Evolutionary conservation across 2,888 invertebrate genomes (phyloP), one percentile per base, ranked within the genome.

Genomic region (Aquatica leii): DNA sequence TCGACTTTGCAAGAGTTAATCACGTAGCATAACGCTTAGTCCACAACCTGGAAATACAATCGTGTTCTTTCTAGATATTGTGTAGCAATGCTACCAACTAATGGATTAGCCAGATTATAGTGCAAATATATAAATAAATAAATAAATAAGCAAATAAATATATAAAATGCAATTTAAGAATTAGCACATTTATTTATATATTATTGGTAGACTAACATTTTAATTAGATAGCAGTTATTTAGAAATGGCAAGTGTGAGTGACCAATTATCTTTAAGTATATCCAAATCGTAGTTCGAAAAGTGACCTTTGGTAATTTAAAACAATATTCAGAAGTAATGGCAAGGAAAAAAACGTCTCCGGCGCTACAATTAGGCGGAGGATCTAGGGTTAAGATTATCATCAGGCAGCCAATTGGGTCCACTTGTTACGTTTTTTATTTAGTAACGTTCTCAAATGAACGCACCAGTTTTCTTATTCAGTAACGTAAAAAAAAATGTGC

Each of bases 301-400:
- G 82, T 83, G 35, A 82, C 82, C 90, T 97, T 97, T 71, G 98
- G 98, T 73, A 98, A 97, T 84, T 97, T 97, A 80, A 98, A 98
- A 5, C 98, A 98, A 84, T 98, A 98, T 81, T 98, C 97, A 68
- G 95, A 92, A 59, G 97, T 94, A 78, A 98, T 97, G 80, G 98
- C 97, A 71, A 98, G 86, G 84, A 98, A 98, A 85, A 98, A 98
- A 1, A 97, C 96, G 43, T 98, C 98, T 57, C 97, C 97, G 49
- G 98, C 98, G 85, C 97, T 96, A 84, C 98, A 98, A 82, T 98
- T 98, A 70, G 98, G 98, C 18, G 98, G 98, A 53, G 98, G 98
- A 82, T 98, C 98, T 74, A 97, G 82, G 71, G 97, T 97, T 75
- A 98, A n/a, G n/a, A n/a, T n/a, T n/a, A n/a, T n/a, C n/a, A n/a